Conservation (phyloP, 2,113 vertebrate genomes). For the Nesospiza acunhae region DNA sequence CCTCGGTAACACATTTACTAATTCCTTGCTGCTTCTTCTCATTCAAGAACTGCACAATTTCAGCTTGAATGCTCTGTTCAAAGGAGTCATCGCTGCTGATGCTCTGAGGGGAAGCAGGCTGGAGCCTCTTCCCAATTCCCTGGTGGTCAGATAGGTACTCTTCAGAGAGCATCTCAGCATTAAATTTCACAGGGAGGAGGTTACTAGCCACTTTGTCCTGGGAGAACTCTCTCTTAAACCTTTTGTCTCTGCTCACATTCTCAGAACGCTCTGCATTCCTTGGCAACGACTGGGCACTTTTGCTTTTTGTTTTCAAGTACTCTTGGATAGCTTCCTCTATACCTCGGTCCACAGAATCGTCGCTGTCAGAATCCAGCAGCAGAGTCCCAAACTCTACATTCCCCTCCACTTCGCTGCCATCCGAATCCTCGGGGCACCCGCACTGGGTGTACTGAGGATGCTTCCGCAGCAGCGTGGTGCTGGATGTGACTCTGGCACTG, state of each 20-base stretch:
- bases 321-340: constrained; percentile 97
- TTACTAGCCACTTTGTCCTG: neutral
- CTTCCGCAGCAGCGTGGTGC: neutral
- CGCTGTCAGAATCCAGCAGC: constrained; percentile 85
- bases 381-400: neutral
- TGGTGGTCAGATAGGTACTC: constrained; percentile 3
- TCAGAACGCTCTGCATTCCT: neutral
- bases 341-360: constrained; percentile 91
- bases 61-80: constrained; percentile 79
- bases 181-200: constrained; percentile 11
- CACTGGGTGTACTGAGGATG: neutral
- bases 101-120: constrained; percentile 75
- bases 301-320: constrained; percentile 88
- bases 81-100: constrained; percentile 82
- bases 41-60: constrained; percentile 79
- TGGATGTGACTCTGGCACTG: neutral
- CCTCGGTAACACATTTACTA: neutral
- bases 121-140: neutral
- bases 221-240: constrained; percentile 12
- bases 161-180: constrained; percentile 2
- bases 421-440: neutral
- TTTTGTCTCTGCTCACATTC: neutral
- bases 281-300: neutral
- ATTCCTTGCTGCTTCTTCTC: constrained; percentile 74
- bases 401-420: constrained; percentile 27